Evolutionary conservation across 2,797 vertebrate genomes (phyloP).

Genomic region (Atherinosoma microstoma): DNA sequence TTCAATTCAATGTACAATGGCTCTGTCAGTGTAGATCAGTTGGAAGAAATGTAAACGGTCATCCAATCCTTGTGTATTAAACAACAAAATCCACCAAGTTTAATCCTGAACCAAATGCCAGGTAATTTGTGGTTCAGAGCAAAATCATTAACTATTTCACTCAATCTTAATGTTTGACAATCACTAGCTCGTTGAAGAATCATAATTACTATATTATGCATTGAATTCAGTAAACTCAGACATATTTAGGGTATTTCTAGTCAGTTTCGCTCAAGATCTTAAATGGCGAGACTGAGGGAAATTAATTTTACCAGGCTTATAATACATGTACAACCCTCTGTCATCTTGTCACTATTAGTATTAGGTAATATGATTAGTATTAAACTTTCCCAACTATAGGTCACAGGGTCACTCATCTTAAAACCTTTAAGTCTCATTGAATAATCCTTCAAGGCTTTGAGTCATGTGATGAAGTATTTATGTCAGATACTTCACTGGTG

Average conservation of each 20-base stretch:
- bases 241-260: background rate
- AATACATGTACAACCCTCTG: background rate
- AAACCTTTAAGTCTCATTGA: slow-evolving; percentile 30
- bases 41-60: background rate
- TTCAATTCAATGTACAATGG: no score
- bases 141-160: no score
- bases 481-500: slow-evolving; percentile 19
- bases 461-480: slow-evolving; percentile 53
- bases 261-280: no score
- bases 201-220: no score
- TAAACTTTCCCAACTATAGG: slow-evolving; percentile 15
- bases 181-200: no score
- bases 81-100: background rate
- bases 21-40: background rate
- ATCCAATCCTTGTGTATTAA: background rate
- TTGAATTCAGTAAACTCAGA: background rate
- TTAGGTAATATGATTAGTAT: slow-evolving; percentile 1
- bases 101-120: no score
- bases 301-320: background rate
- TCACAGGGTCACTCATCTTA: slow-evolving; percentile 10
- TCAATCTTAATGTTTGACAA: no score
- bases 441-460: slow-evolving; percentile 55
- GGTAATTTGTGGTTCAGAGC: no score
- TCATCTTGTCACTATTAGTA: background rate
- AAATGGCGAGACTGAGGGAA: background rate